Conservation (phyloP, 2,888 invertebrate genomes). For the Elaeidobius kamerunicus region DNA sequence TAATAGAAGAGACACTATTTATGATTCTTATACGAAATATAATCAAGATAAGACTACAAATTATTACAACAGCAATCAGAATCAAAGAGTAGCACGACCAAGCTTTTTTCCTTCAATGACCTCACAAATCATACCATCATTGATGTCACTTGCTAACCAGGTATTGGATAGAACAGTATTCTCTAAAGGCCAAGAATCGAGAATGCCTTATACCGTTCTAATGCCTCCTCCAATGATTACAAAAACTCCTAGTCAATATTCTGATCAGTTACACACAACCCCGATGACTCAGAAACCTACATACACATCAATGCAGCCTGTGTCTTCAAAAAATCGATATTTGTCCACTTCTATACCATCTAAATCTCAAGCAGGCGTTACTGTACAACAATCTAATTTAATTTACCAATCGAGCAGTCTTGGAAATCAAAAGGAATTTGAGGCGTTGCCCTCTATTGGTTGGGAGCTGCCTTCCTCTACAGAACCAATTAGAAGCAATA, state of each 20-base stretch:
- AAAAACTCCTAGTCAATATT: constrained; percentile 12
- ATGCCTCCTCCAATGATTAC: constrained; percentile 60
- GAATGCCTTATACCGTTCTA: constrained; percentile 63
- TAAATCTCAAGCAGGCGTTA: constrained; percentile 41
- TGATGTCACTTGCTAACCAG: constrained; percentile 40
- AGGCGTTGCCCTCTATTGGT: constrained; percentile 28
- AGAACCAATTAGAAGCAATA: constrained; percentile 25
- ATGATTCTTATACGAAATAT: constrained; percentile 45
- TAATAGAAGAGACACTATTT: constrained; percentile 19
- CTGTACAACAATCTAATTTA: constrained; percentile 62
- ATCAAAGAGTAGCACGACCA: constrained; percentile 45
- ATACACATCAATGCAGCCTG: constrained; percentile 4
- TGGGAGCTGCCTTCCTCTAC: constrained; percentile 34
- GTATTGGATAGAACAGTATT: constrained; percentile 35
- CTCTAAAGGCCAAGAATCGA: constrained; percentile 49
- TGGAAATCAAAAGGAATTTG: constrained; percentile 51
- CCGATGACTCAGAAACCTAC: constrained; percentile 27
- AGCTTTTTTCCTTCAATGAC: constrained; percentile 49
- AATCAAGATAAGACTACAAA: constrained; percentile 45
- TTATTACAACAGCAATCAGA: constrained; percentile 41
- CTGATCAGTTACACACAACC: constrained; percentile 8
- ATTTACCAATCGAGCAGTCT: constrained; percentile 62
- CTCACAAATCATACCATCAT: constrained; percentile 32
- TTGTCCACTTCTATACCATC: background rate
- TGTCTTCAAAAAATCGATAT: constrained; percentile 3